Evolutionary conservation across 2,797 vertebrate genomes (phyloP), one percentile per base, ranked within the genome.

Genomic region (Urocyon cinereoargenteus): DNA sequence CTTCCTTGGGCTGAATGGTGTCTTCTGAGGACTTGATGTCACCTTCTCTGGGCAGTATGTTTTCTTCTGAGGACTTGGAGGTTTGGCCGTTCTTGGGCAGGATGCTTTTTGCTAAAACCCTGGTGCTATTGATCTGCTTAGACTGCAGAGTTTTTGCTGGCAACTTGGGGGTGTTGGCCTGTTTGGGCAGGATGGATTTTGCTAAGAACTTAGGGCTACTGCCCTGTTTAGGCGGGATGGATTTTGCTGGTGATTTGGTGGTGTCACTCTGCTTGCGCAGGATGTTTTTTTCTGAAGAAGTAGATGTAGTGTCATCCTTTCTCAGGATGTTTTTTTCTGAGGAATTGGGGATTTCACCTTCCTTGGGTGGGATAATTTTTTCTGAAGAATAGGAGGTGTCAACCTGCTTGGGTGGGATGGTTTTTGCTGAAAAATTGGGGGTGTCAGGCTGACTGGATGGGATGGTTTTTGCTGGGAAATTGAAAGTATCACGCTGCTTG

Each of bases 111-210:
- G 45, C 57, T 53, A 16, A 21, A 11, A 12, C 7, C 6, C 36
- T 53, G 11, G 24, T 34, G 22, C 3, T 40, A 13, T 40, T 7
- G 1, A 0, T 40, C 13, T 61, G 2, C 4, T 55, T 85, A 2
- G 53, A 10, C 0, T 16, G 51, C 6, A 21, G 26, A 12, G 4
- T 1, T 66, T 75, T n/a, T 36, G 24, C 6, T 18, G 12, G 40
- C 9, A 2, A 14, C 7, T 40, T 66, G 16, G 2, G 3, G 31
- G 2, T 22, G 0, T 72, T 19, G 5, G 1, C 31, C 5, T 28
- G 1, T 1, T 72, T 62, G 1, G 55, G 6, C 11, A 24, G 66
- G 0, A 85, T 26, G 64, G 49, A 2, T 57, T 90, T 21, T 64
- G 26, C 3, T 57, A 21, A 64, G 16, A 13, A 2, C 4, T 22